phyloP scores from a whole-genome alignment of 1,140 invertebrate species.

The Meloidogyne hapla region DNA sequence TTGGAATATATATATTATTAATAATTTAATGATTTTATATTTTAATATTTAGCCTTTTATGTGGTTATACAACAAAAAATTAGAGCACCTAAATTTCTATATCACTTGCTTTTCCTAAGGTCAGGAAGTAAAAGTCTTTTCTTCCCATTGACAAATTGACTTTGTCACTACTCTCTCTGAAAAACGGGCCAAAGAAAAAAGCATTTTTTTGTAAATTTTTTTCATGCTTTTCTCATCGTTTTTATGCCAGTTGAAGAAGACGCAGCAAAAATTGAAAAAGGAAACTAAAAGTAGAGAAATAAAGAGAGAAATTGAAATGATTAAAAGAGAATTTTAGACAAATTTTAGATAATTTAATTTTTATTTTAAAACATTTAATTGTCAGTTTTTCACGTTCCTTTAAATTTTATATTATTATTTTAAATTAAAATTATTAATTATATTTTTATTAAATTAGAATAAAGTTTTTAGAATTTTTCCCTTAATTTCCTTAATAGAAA shows the following conservation, averaged over 20 bases:
- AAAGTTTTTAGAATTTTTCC: no score
- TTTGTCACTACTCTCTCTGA: not conserved
- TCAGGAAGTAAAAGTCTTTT: not conserved
- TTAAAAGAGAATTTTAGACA: not conserved
- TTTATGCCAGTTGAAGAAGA: not conserved
- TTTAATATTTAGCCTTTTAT: no score
- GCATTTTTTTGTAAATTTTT: not conserved
- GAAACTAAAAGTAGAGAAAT: not conserved
- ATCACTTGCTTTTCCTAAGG: not conserved
- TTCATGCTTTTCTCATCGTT: not conserved
- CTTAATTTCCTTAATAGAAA: no score
- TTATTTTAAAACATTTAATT: no score
- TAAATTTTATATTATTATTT: no score
- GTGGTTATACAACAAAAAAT: not conserved
- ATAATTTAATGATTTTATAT: no score
- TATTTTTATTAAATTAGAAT: no score
- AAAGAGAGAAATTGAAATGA: not conserved
- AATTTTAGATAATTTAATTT: no score
- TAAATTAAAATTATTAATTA: no score
- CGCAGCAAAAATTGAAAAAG: conserved; percentile 2
- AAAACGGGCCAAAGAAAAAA: not conserved
- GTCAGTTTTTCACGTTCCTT: no score
- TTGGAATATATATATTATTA: no score
- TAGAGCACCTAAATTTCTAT: not conserved
- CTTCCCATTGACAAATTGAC: not conserved